Evolutionary conservation across 2,888 invertebrate species (phyloP).

Genomic region (Catotricha subobsoleta): DNA sequence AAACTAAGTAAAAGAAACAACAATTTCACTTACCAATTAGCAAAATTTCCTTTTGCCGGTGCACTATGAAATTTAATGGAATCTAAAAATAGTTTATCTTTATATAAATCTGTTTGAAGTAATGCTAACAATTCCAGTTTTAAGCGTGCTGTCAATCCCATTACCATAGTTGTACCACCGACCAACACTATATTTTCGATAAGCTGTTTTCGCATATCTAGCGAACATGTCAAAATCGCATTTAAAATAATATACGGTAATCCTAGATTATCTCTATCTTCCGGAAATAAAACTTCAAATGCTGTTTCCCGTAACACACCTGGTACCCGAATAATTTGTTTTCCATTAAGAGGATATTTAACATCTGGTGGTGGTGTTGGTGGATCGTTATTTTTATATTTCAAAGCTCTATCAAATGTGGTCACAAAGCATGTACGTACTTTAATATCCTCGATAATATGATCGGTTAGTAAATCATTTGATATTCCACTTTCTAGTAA

Average conservation of each 20-base stretch:
- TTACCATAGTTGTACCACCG: slow-evolving; percentile 71
- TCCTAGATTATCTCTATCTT: slow-evolving; percentile 65
- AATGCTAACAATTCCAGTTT: slow-evolving; percentile 55
- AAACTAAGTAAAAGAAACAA: slow-evolving; percentile 16
- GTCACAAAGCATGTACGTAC: slow-evolving; percentile 82
- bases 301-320: slow-evolving; percentile 60
- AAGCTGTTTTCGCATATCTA: slow-evolving; percentile 60
- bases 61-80: slow-evolving; percentile 64
- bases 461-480: slow-evolving; percentile 31
- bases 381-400: slow-evolving; percentile 30
- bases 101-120: slow-evolving; percentile 41
- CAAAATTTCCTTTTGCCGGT: slow-evolving; percentile 64
- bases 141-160: slow-evolving; percentile 67
- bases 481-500: slow-evolving; percentile 31
- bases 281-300: slow-evolving; percentile 70
- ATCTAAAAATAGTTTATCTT: slow-evolving; percentile 30
- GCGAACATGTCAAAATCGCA: slow-evolving; percentile 59
- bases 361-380: slow-evolving; percentile 40
- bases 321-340: slow-evolving; percentile 42
- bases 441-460: slow-evolving; percentile 57
- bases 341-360: slow-evolving; percentile 46
- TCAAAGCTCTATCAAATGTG: slow-evolving; percentile 45
- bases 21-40: slow-evolving; percentile 70
- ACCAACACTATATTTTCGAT: slow-evolving; percentile 70
- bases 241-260: slow-evolving; percentile 73